Evolutionary conservation across 2,888 invertebrate species (phyloP).

Genomic region (Pseudoips prasinana): DNA sequence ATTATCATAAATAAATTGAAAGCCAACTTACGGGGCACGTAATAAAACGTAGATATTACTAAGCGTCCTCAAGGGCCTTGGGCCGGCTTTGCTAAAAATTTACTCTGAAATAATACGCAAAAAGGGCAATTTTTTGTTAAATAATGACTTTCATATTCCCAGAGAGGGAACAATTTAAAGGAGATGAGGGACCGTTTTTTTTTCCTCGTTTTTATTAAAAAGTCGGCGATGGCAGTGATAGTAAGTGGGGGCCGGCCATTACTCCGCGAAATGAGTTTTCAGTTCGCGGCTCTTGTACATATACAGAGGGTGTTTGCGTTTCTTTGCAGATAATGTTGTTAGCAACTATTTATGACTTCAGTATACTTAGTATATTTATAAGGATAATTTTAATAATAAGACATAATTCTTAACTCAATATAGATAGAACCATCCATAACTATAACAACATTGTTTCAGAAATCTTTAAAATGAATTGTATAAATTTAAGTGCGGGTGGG

Average conservation of each 20-base stretch:
- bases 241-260: slow-evolving; percentile 63
- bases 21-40: slow-evolving; percentile 44
- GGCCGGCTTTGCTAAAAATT: slow-evolving; percentile 69
- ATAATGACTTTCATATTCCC: slow-evolving; percentile 81
- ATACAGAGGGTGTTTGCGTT: slow-evolving; percentile 7
- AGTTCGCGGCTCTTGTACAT: slow-evolving; percentile 51
- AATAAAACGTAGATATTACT: slow-evolving; percentile 61
- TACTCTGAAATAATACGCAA: slow-evolving; percentile 78
- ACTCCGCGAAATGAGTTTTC: slow-evolving; percentile 77
- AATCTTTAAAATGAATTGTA: too few relatives aligned
- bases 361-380: too few relatives aligned
- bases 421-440: too few relatives aligned
- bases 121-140: slow-evolving; percentile 72
- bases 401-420: too few relatives aligned
- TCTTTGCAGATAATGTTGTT: not conserved
- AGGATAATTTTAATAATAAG: too few relatives aligned
- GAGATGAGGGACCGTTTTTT: slow-evolving; percentile 71
- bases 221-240: slow-evolving; percentile 53
- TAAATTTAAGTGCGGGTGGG: too few relatives aligned
- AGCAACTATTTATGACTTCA: too few relatives aligned
- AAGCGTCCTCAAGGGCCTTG: slow-evolving; percentile 39
- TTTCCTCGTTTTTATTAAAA: slow-evolving; percentile 71
- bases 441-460: too few relatives aligned
- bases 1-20: slow-evolving; percentile 53
- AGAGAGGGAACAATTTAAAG: slow-evolving; percentile 77